Base-by-base conservation (phyloP, 2,888 invertebrate species). In the Mimachlamys varia region DNA sequence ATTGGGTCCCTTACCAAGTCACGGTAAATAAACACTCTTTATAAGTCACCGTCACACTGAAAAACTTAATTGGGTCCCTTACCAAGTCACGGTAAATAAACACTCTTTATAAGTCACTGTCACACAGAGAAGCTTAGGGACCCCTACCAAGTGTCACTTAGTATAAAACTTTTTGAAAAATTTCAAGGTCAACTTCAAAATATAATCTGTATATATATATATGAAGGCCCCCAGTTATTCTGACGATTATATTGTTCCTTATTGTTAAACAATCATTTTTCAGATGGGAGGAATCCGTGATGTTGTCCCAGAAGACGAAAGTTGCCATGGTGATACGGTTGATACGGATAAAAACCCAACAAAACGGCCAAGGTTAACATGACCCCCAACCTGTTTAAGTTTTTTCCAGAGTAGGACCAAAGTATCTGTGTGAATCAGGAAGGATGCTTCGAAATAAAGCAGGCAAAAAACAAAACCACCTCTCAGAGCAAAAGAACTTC, bases 41-140 rank as follows among this genome's bases (percentile, higher is more conserved):
- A 95, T 93, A 97, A 97, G 93, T 96, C 96, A 49, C 96, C 97
- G 0, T 94, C 94, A 53, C 94, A 94, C 88, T 90, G 93, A 90
- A 95, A 96, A 89, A 92, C 93, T 4, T 93, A n/a, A n/a, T n/a
- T n/a, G 92, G 62, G 95, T 95, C 4, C 94, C 94, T 17, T 96
- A 94, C 92, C 96, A 96, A 91, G 94, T 96, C 87, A 96, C 96
- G 27, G 96, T 96, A 92, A 93, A 93, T 92, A 33, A 87, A 15
- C 53, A 5, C 53, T 53, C 1, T 17, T 19, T 17, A 17, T 15
- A 53, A 53, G 53, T 53, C 19, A 5, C 44, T 7, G 3, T 44
- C 44, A 3, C 7, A 5, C 44, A 44, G 44, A 44, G 44, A 3
- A 7, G 44, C 44, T 44, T n/a, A 7, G 44, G 44, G 44, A 7